Evolutionary conservation across 2,888 invertebrate species (phyloP).

Genomic region (Tanytarsus gracilentus): DNA sequence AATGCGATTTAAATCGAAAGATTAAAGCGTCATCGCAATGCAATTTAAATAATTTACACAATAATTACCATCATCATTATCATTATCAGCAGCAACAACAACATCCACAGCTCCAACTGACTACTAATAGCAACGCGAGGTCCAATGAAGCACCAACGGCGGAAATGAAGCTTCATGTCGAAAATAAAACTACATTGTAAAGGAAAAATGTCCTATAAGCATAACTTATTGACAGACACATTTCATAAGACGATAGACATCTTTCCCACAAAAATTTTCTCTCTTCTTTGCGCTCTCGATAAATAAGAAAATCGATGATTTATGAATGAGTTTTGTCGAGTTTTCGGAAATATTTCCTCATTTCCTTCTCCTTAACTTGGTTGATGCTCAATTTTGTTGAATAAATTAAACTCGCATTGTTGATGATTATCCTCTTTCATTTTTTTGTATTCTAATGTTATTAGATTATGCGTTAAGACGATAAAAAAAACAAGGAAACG

Average conservation of each 20-base stretch:
- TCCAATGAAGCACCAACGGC: not conserved
- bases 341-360: not conserved
- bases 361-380: not conserved
- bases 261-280: not conserved
- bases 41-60: conserved; percentile 4
- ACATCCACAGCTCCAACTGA: not conserved
- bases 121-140: not conserved
- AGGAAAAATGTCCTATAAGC: too few species aligned
- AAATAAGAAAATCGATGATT: conserved; percentile 13
- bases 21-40: conserved; percentile 15
- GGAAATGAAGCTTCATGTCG: conserved; percentile 14
- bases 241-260: too few species aligned
- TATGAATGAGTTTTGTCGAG: not conserved
- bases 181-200: conserved; percentile 13
- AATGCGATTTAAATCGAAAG: not conserved
- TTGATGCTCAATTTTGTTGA: not conserved
- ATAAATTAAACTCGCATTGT: not conserved
- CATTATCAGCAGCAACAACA: not conserved
- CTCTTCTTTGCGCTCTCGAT: not conserved
- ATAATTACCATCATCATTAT: conserved; percentile 4
- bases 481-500: not conserved
- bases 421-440: conserved; percentile 1
- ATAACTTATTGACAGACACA: too few species aligned
- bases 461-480: not conserved
- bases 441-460: not conserved